Evolutionary conservation across 1,140 invertebrate genomes (phyloP).

Genomic region (Sycophila sp.): DNA sequence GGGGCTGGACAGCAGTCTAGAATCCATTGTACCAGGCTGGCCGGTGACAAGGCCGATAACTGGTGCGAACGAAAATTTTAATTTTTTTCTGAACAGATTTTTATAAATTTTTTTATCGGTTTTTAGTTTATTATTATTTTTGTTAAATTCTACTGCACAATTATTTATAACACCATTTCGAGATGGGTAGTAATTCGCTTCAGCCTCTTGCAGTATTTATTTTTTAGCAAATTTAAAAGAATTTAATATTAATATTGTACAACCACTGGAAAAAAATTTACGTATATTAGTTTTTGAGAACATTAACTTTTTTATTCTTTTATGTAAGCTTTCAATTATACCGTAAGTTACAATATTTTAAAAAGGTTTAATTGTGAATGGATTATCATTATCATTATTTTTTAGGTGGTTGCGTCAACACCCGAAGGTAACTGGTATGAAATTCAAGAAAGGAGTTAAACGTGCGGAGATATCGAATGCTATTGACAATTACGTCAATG

Average conservation of each 20-base stretch:
- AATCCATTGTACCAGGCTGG: slow-evolving; percentile 96
- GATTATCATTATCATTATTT: neutral
- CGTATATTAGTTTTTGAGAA: too few species aligned
- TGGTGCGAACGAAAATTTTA: slow-evolving; percentile 69
- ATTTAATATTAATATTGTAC: too few species aligned
- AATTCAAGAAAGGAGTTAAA: slow-evolving; percentile 90
- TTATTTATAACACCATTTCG: too few species aligned
- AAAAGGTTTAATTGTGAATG: neutral
- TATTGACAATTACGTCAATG: slow-evolving; percentile 95
- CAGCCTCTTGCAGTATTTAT: too few species aligned
- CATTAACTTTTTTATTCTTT: too few species aligned
- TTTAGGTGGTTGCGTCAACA: slow-evolving; percentile 91
- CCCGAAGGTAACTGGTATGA: slow-evolving; percentile 85
- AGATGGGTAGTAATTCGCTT: too few species aligned
- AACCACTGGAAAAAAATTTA: too few species aligned
- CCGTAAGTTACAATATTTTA: too few species aligned
- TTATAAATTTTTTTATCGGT: neutral
- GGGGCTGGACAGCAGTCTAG: slow-evolving; percentile 97
- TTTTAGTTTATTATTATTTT: too few species aligned
- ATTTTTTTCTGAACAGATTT: neutral
- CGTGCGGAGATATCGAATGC: slow-evolving; percentile 95
- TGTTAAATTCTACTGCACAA: too few species aligned
- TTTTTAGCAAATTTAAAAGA: too few species aligned
- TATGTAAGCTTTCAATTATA: too few species aligned
- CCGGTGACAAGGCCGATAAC: slow-evolving; percentile 97